Percentiles rank a stretch among this genome's conserved stretches.
Evolutionary conservation across 2,888 invertebrate species (phyloP).

Genomic region (Drosophila hamatofila): DNA sequence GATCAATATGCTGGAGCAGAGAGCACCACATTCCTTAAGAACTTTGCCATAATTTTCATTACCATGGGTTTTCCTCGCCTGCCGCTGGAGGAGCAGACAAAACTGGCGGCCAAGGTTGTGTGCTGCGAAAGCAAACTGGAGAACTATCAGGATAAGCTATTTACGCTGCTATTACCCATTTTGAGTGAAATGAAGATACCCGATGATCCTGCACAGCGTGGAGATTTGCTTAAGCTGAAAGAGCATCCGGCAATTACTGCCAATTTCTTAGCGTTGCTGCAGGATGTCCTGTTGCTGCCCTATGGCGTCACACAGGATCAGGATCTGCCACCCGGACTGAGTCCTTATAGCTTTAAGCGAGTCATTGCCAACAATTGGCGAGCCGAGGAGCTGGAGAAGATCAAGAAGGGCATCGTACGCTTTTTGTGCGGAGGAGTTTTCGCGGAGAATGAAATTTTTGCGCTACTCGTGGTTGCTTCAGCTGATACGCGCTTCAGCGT

Average conservation of each 20-base stretch:
- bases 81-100: constrained; percentile 90
- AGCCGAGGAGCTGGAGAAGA: constrained; percentile 93
- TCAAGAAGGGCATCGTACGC: constrained; percentile 92
- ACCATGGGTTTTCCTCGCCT: constrained; percentile 96
- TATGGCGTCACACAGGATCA: constrained; percentile 85
- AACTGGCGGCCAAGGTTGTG: constrained; percentile 90
- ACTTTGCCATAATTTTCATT: constrained; percentile 97
- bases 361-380: constrained; percentile 90
- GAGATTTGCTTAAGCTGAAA: constrained; percentile 89
- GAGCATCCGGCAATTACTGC: constrained; percentile 88
- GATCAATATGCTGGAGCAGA: constrained; percentile 90
- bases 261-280: constrained; percentile 90
- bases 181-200: constrained; percentile 89
- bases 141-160: constrained; percentile 93
- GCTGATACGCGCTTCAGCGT: constrained; percentile 96
- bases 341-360: constrained; percentile 90
- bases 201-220: constrained; percentile 88
- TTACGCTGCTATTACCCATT: constrained; percentile 92
- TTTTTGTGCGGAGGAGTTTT: constrained; percentile 93
- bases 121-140: constrained; percentile 92
- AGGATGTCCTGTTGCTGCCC: constrained; percentile 93
- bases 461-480: constrained; percentile 93
- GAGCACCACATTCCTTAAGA: constrained; percentile 91
- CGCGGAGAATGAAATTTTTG: constrained; percentile 89
- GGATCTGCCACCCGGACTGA: constrained; percentile 91